Evolutionary conservation across 2,888 invertebrate genomes (phyloP).

Genomic region (Xanthia togata): DNA sequence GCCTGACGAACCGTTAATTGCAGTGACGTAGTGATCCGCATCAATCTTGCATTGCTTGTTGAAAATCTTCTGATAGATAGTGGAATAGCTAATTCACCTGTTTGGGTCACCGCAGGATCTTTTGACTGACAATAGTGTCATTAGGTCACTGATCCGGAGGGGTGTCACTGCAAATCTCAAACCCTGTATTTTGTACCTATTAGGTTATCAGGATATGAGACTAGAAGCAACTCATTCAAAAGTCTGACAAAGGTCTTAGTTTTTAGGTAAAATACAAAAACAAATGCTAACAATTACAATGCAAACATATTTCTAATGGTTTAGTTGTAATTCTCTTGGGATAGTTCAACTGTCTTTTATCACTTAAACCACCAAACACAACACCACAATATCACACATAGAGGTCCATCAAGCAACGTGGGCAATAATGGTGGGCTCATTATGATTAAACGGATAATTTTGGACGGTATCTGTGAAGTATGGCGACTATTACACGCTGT

Average conservation of each 20-base stretch:
- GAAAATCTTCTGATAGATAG: background rate
- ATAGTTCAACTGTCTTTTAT: background rate
- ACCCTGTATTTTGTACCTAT: too few species aligned
- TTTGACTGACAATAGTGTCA: background rate
- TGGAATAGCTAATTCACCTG: background rate
- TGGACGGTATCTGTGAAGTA: slow-evolving; percentile 73
- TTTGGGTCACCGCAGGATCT: background rate
- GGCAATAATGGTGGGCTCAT: slow-evolving; percentile 76
- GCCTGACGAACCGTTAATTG: background rate
- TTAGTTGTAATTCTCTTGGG: background rate
- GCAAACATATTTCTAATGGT: background rate
- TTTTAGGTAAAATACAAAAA: background rate
- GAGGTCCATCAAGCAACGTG: slow-evolving; percentile 69
- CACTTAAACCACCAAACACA: slow-evolving; percentile 44
- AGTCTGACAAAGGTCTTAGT: background rate
- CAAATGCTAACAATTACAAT: background rate
- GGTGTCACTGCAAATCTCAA: background rate
- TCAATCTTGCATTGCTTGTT: too few species aligned
- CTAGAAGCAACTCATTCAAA: background rate
- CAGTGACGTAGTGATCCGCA: background rate
- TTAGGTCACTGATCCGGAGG: background rate
- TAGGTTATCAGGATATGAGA: background rate
- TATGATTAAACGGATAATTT: slow-evolving; percentile 82
- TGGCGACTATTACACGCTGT: slow-evolving; percentile 73
- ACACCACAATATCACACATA: slow-evolving; percentile 70